These are phyloP conservation scores for Aepyceros melampus DNA, from an alignment of 2,113 vertebrate species.

Conservation along the genomic window DNA sequence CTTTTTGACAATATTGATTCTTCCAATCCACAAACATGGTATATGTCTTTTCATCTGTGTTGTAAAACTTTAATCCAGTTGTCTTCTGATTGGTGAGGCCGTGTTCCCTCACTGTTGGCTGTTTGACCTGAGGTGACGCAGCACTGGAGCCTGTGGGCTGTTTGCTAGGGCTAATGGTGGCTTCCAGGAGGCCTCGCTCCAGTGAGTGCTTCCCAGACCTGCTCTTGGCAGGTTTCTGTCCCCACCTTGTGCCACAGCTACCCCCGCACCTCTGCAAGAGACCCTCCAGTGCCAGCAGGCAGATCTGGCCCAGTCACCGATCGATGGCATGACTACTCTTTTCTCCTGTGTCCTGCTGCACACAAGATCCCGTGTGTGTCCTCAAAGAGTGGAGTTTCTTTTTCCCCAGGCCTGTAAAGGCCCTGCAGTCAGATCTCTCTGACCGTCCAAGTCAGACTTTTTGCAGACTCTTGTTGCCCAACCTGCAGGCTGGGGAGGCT, in stretches of 20 bases:
- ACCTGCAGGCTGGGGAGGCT: background rate
- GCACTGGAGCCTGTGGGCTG: background rate
- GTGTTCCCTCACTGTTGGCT: background rate
- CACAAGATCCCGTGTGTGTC: background rate
- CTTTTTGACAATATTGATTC: background rate
- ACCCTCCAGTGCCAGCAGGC: background rate
- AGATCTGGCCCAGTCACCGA: background rate
- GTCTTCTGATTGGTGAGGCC: background rate
- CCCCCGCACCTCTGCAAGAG: background rate
- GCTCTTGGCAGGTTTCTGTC: background rate
- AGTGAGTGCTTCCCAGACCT: background rate
- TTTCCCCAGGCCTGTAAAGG: background rate
- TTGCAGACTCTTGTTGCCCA: background rate
- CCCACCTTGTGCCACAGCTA: background rate
- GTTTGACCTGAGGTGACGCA: background rate
- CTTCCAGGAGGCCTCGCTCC: background rate
- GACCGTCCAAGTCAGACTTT: background rate
- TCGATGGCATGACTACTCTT: background rate
- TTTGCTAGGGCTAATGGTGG: background rate
- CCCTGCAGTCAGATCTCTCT: background rate
- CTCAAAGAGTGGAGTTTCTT: background rate
- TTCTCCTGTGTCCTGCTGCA: background rate
- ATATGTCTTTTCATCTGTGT: background rate
- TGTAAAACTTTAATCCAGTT: background rate
- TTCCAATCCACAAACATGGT: background rate